Evolutionary conservation across 2,888 invertebrate species (phyloP).

Genomic region (Scelioninae gen. 2): DNA sequence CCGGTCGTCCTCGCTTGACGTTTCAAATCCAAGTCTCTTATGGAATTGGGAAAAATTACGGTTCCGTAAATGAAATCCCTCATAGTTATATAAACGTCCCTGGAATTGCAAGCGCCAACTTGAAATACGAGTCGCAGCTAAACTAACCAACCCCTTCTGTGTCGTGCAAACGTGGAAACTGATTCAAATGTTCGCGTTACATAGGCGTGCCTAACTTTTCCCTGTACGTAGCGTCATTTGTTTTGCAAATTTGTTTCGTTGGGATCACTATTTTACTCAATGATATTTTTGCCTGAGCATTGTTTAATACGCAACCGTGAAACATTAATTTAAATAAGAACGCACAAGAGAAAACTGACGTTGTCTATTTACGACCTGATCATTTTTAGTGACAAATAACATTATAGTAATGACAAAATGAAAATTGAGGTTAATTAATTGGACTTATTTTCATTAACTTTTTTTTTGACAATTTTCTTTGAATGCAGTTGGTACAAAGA

Average conservation of each 20-base stretch:
- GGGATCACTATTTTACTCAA: conserved; percentile 15
- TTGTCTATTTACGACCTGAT: too few relatives aligned
- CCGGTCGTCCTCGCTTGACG: conserved; percentile 39
- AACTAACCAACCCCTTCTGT: conserved; percentile 47
- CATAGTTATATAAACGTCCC: conserved; percentile 38
- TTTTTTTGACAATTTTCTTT: too few relatives aligned
- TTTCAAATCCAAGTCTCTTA: conserved; percentile 53
- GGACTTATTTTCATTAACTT: too few relatives aligned
- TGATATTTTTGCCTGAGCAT: conserved; percentile 1
- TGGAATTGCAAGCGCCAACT: conserved; percentile 60
- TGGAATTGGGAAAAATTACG: conserved; percentile 66
- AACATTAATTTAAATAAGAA: conserved; percentile 7
- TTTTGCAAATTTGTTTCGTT: conserved; percentile 33
- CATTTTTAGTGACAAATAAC: too few relatives aligned
- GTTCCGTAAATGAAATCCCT: conserved; percentile 65
- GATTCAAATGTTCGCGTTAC: conserved; percentile 46
- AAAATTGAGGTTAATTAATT: too few relatives aligned
- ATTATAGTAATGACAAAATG: too few relatives aligned
- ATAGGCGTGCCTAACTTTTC: conserved; percentile 39
- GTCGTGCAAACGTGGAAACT: conserved; percentile 47
- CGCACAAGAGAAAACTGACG: not conserved
- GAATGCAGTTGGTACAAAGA: too few relatives aligned
- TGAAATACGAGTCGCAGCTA: conserved; percentile 63
- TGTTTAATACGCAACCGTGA: conserved; percentile 5
- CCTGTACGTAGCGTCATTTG: conserved; percentile 18